Evolutionary conservation across 2,797 vertebrate species (phyloP), one percentile per base, ranked within the genome.

Genomic region (Tokudaia muenninki): DNA sequence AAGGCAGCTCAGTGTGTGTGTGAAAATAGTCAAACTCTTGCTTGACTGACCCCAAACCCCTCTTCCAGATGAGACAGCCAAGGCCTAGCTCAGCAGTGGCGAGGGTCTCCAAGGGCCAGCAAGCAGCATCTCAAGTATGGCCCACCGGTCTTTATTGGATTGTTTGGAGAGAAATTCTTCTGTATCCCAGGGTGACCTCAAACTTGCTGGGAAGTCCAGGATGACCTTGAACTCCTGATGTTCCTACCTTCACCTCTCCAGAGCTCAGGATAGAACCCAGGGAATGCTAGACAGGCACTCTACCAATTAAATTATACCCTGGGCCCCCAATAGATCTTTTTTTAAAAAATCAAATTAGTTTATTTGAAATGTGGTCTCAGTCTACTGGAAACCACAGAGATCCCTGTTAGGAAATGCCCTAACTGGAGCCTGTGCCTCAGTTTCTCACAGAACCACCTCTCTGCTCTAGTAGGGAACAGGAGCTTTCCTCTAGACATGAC

Each of bases 381-480:
- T 67, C 37, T 16, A 17, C 26, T 17, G 55, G 21, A 59, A 81
- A 31, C 31, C 75, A 37, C 34, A 44, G 63, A 57, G 75, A 3
- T n/a, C 57, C 37, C 29, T n/a, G 2, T 57, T 10, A 9, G 26
- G 3, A 12, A 24, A 34, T 75, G 16, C 10, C 67, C n/a, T 75
- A 41, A 44, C 57, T 52, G 9, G 19, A 81, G 4, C 63, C 44
- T 24, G 21, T 11, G 34, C 55, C 9, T 83, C 65, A 24, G 44
- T 12, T 44, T 78, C 55, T 16, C 34, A 21, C 50, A 57, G 0
- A 1, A 24, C n/a, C 61, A 26, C 52, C 83, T 37, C 52, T 61
- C 44, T 57, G 59, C 34, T 44, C 19, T 16, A 12, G 24, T 29
- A 8, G 21, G 0, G 0, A 31, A 37, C 7, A 13, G 7, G 3